These are phyloP conservation scores for Nibea coibor DNA, from an alignment of 2,113 vertebrate species.

Conservation along the genomic window DNA sequence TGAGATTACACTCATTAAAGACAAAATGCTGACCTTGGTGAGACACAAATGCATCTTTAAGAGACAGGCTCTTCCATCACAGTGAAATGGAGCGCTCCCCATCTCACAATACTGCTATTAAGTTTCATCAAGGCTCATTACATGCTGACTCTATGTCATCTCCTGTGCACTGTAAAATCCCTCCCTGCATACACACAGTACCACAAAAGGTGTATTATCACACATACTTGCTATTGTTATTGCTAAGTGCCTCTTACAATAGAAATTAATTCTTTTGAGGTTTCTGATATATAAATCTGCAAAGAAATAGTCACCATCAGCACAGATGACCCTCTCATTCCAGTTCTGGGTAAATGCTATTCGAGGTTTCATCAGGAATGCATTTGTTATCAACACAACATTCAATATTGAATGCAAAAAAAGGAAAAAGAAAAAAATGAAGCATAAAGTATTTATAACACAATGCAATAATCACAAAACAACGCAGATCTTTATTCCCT, in stretches of 20 bases:
- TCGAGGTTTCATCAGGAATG: not conserved
- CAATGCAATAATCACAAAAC: constrained; percentile 27
- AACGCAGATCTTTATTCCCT: not conserved
- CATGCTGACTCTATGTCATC: constrained; percentile 70
- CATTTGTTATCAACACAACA: not conserved
- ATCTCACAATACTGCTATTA: constrained; percentile 75
- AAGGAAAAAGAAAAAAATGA: not conserved
- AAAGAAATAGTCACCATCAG: constrained; percentile 1
- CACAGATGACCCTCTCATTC: not conserved
- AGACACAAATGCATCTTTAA: constrained; percentile 77
- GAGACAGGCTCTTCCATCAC: constrained; percentile 76
- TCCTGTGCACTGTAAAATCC: constrained; percentile 56
- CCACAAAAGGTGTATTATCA: constrained; percentile 42
- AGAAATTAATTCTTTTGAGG: constrained; percentile 33
- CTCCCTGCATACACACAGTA: constrained; percentile 49
- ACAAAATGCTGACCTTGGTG: constrained; percentile 76
- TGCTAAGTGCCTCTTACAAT: constrained; percentile 29
- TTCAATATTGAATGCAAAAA: constrained; percentile 18
- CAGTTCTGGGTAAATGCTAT: not conserved
- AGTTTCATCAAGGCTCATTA: constrained; percentile 78
- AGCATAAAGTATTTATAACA: not conserved
- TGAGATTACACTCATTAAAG: constrained; percentile 69
- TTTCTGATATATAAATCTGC: not conserved
- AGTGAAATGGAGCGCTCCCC: constrained; percentile 71
- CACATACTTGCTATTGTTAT: constrained; percentile 12